Conservation (phyloP, 2,888 invertebrate species). For the Erynnis tages region DNA sequence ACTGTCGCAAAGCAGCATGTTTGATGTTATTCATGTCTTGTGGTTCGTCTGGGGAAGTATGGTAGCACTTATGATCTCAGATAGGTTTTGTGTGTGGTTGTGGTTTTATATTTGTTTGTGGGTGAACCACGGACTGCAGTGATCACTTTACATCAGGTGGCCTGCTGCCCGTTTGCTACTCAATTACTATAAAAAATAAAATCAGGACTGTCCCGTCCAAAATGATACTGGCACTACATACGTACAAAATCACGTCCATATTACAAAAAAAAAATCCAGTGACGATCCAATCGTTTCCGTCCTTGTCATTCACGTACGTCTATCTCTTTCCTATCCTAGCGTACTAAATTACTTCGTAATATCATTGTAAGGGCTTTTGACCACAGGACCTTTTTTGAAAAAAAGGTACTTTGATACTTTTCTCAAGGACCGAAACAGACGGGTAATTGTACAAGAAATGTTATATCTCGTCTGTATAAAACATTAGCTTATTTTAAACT, state of each 20-base stretch:
- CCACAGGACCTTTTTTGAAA: slow-evolving; percentile 8
- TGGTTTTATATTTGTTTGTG: too few relatives aligned
- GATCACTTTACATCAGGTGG: background rate
- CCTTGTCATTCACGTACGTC: slow-evolving; percentile 4
- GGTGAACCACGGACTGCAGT: background rate
- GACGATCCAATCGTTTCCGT: slow-evolving; percentile 14
- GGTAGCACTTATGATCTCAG: too few relatives aligned
- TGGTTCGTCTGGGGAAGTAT: too few relatives aligned
- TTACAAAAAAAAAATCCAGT: slow-evolving; percentile 24
- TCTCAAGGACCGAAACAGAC: too few relatives aligned
- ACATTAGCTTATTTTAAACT: too few relatives aligned
- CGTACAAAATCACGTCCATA: slow-evolving; percentile 27
- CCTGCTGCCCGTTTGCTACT: background rate
- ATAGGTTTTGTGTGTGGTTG: too few relatives aligned
- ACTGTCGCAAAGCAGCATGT: too few relatives aligned
- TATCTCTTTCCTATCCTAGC: slow-evolving; percentile 19
- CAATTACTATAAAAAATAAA: background rate
- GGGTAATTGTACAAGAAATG: too few relatives aligned
- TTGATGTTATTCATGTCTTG: too few relatives aligned
- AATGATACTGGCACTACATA: slow-evolving; percentile 6
- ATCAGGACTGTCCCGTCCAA: slow-evolving; percentile 6
- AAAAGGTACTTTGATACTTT: too few relatives aligned
- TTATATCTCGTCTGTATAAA: too few relatives aligned
- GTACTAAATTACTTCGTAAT: slow-evolving; percentile 22
- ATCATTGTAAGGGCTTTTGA: slow-evolving; percentile 10